Evolutionary conservation across 1,140 invertebrate species (phyloP), one percentile per base, ranked within the genome.

Genomic region (Wiebesia pumilae): DNA sequence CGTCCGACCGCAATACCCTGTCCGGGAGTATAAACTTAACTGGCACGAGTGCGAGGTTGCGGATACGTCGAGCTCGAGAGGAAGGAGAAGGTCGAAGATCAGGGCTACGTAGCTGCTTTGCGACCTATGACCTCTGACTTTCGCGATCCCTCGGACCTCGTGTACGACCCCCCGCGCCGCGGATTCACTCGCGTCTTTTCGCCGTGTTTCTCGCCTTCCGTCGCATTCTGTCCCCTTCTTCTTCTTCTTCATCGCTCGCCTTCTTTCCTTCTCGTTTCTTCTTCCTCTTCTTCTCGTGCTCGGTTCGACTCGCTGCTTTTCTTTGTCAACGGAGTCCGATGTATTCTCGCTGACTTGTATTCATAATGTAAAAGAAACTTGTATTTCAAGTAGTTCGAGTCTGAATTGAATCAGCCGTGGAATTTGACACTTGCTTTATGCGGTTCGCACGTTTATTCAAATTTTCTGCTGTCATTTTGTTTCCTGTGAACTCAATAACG

Each of bases 11-110:
- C 24, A 2, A 27, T 62, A 14, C 58, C 1, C 3, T 27, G 58
- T 27, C 24, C 58, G 58, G 2, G 2, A 71, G 7, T 0, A 75
- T 27, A 75, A 75, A 35, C 38, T 0, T 38, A 75, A 21, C 30
- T 75, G 38, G 6, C 38, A 3, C 21, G 71, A 58, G 81, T 43
- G 2, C 7, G 24, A 3, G 58, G 58, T 62, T 3, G 58, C 21
- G 58, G 58, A 2, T 24, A 21, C 58, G 27, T 4, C 2, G 81
- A 33, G 33, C 51, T 33, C 30, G 65, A 89, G 91, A 90, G 81
- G 81, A 82, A 82, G 81, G 65, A 82, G 90, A 90, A 92, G 91
- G 92, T 93, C 93, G 90, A 91, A 91, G 92, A 92, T 93, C 93
- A 93, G 91, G 93, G 93, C 91, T 93, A 92, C 90, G 91, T 90